Conservation (phyloP, 2,797 vertebrate species). For the Miichthys miiuy region DNA sequence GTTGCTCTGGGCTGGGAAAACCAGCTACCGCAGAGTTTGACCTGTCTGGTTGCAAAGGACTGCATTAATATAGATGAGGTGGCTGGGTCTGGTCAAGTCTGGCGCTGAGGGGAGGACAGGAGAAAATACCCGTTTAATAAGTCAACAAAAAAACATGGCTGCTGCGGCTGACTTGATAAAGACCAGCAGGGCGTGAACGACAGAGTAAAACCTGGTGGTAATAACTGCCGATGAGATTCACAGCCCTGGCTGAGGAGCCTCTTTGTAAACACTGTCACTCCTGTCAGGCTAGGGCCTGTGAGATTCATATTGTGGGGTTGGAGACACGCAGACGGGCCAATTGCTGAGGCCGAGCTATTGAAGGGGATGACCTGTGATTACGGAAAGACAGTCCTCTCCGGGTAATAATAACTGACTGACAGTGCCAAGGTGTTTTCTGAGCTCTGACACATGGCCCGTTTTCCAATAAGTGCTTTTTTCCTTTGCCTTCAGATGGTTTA, state of each 20-base stretch:
- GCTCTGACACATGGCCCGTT: slow-evolving; percentile 60
- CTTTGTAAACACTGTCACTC: slow-evolving; percentile 81
- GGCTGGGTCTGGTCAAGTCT: slow-evolving; percentile 49
- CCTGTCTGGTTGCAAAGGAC: slow-evolving; percentile 44
- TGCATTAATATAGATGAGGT: slow-evolving; percentile 63
- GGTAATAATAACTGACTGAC: slow-evolving; percentile 64
- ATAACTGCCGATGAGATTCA: slow-evolving; percentile 69
- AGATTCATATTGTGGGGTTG: slow-evolving; percentile 73
- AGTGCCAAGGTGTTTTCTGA: slow-evolving; percentile 69
- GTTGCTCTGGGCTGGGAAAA: slow-evolving; percentile 46
- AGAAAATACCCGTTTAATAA: slow-evolving; percentile 63
- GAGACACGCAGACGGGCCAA: slow-evolving; percentile 70
- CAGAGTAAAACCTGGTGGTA: slow-evolving; percentile 59
- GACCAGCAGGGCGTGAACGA: slow-evolving; percentile 68
- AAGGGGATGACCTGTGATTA: slow-evolving; percentile 72
- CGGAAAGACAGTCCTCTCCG: slow-evolving; percentile 54
- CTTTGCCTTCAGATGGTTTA: slow-evolving; percentile 45
- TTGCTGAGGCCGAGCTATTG: slow-evolving; percentile 60
- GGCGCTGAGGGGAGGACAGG: slow-evolving; percentile 26
- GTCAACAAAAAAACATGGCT: slow-evolving; percentile 55
- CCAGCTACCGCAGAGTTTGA: slow-evolving; percentile 60
- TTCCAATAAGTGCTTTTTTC: slow-evolving; percentile 43
- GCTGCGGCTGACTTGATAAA: slow-evolving; percentile 69
- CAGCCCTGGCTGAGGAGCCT: slow-evolving; percentile 68
- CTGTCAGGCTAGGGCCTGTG: slow-evolving; percentile 60